phyloP scores from a whole-genome alignment of 2,113 vertebrate genomes.

The Hydrolagus affinis region DNA sequence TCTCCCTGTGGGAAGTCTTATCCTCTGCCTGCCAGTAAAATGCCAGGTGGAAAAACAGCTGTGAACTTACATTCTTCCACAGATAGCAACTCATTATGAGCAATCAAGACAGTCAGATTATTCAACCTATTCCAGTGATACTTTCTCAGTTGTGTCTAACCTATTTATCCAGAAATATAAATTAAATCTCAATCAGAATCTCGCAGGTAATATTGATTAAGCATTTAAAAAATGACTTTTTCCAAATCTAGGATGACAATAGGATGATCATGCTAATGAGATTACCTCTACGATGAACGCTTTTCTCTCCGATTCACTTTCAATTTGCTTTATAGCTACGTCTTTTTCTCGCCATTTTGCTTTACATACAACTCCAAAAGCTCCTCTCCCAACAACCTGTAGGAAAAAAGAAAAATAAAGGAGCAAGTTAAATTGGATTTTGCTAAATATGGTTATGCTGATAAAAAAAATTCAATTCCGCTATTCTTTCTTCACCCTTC shows the following conservation, averaged over 20 bases:
- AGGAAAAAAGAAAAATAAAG: constrained; percentile 36
- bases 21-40: neutral
- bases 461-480: neutral
- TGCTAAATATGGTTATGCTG: no score
- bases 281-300: constrained; percentile 93
- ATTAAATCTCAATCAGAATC: neutral
- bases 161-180: neutral
- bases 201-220: no score
- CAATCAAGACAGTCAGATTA: neutral
- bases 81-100: neutral
- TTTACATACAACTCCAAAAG: constrained; percentile 96
- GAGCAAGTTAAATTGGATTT: constrained; percentile 1
- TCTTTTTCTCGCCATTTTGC: constrained; percentile 98
- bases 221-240: neutral
- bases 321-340: constrained; percentile 97
- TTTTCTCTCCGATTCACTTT: constrained; percentile 97
- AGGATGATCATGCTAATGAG: neutral
- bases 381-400: constrained; percentile 96
- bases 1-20: neutral
- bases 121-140: neutral
- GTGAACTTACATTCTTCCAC: neutral
- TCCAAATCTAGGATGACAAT: neutral
- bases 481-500: neutral
- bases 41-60: neutral
- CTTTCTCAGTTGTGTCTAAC: neutral